phyloP scores from a whole-genome alignment of 2,888 invertebrate genomes.

The Acrocera orbiculus region DNA sequence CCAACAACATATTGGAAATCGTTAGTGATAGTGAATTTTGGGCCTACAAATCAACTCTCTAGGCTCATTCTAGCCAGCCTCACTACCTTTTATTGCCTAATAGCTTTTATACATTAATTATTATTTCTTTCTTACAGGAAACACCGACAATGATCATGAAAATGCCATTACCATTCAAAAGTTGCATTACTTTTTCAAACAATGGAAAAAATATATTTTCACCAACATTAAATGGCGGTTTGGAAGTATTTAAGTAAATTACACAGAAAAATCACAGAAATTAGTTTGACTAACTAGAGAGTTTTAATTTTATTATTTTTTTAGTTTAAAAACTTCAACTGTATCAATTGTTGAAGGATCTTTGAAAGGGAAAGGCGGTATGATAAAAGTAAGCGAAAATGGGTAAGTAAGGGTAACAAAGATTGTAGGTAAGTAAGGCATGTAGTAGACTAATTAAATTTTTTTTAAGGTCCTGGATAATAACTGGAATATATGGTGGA shows the following conservation, averaged over 20 bases:
- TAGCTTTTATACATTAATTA: not conserved
- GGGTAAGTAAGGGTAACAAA: slow-evolving; percentile 17
- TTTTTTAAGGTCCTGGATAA: slow-evolving; percentile 23
- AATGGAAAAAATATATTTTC: slow-evolving; percentile 23
- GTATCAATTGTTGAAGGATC: slow-evolving; percentile 22
- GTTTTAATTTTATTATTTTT: no score
- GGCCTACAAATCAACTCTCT: no score
- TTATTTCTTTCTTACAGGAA: slow-evolving; percentile 15
- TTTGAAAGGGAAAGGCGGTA: slow-evolving; percentile 22
- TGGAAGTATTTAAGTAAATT: slow-evolving; percentile 24
- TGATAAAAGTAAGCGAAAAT: slow-evolving; percentile 26
- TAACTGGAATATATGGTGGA: slow-evolving; percentile 24
- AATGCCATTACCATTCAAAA: slow-evolving; percentile 28
- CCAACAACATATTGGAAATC: no score
- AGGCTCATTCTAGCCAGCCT: no score
- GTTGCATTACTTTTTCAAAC: slow-evolving; percentile 21
- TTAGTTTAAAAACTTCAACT: no score
- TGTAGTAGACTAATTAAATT: not conserved
- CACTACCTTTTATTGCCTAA: no score
- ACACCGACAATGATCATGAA: slow-evolving; percentile 20
- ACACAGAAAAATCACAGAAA: no score
- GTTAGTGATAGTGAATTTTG: no score
- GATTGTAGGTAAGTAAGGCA: not conserved
- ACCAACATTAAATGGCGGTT: slow-evolving; percentile 22
- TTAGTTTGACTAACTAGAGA: no score